Conservation (phyloP, 64 coral and sea anemone species). For the Porites lutea region DNA sequence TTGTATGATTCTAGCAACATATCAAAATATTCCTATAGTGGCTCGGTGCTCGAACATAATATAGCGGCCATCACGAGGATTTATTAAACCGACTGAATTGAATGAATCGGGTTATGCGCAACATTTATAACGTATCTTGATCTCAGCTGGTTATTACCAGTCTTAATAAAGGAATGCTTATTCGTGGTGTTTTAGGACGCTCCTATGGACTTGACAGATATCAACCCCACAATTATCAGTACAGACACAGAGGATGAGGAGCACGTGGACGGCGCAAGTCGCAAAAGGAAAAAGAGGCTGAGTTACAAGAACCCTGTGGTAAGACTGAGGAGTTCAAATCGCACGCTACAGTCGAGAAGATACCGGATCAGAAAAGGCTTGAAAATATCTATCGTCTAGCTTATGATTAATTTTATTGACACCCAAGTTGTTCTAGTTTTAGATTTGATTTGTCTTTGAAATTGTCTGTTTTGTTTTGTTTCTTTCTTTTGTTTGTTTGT, state of each 20-base stretch:
- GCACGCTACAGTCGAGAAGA: no score
- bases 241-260: slow-evolving; percentile 86
- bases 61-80: no score
- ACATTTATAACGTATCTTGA: no score
- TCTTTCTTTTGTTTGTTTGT: neutral
- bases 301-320: slow-evolving; percentile 98
- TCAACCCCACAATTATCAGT: slow-evolving; percentile 94
- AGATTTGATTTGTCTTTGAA: neutral
- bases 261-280: slow-evolving; percentile 49
- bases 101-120: no score
- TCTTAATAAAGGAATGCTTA: neutral
- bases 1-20: no score
- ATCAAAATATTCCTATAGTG: no score
- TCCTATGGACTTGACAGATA: slow-evolving; percentile 97
- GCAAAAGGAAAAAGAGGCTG: slow-evolving; percentile 53
- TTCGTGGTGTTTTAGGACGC: slow-evolving; percentile 54
- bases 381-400: no score
- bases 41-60: no score
- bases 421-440: neutral
- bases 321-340: neutral
- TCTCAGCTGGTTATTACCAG: neutral
- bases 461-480: neutral
- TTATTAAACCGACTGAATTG: no score
- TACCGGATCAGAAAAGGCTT: no score
- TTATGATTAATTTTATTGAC: no score